Evolutionary conservation across 2,888 invertebrate genomes (phyloP).

Genomic region (Diploptera punctata): DNA sequence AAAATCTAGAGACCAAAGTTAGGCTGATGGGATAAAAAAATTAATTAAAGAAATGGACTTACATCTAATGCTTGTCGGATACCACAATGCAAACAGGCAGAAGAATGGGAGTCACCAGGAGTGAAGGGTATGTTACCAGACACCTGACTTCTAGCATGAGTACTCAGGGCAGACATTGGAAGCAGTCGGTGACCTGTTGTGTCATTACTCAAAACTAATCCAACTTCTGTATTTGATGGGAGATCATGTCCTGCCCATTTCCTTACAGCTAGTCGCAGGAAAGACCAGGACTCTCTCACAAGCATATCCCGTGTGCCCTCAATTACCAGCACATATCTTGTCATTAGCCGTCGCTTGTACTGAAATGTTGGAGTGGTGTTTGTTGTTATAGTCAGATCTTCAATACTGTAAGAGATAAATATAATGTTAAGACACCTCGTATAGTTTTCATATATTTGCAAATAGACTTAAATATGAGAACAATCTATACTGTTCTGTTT

Average conservation of each 20-base stretch:
- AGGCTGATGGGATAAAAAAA: neutral
- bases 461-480: no score
- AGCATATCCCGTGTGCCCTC: slow-evolving; percentile 66
- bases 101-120: slow-evolving; percentile 58
- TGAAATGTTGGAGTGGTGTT: slow-evolving; percentile 58
- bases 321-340: slow-evolving; percentile 63
- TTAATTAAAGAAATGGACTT: no score
- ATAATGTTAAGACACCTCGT: no score
- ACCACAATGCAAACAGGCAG: slow-evolving; percentile 59
- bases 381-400: slow-evolving; percentile 42
- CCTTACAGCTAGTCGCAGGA: slow-evolving; percentile 60
- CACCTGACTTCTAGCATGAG: slow-evolving; percentile 54
- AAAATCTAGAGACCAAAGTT: no score
- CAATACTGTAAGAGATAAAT: slow-evolving; percentile 22
- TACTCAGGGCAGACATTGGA: slow-evolving; percentile 51
- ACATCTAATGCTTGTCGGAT: slow-evolving; percentile 52
- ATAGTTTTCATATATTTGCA: no score
- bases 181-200: slow-evolving; percentile 51
- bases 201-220: slow-evolving; percentile 57
- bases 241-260: slow-evolving; percentile 65
- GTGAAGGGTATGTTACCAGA: slow-evolving; percentile 60
- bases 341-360: slow-evolving; percentile 60
- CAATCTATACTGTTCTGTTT: no score
- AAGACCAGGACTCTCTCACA: slow-evolving; percentile 65
- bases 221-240: slow-evolving; percentile 60